Percentiles rank a stretch among this genome's conserved stretches.
These are phyloP conservation scores for Hormiphora californensis DNA, from an alignment of 37 sponge, comb jelly and placozoan genomes.

Conservation along the genomic window DNA sequence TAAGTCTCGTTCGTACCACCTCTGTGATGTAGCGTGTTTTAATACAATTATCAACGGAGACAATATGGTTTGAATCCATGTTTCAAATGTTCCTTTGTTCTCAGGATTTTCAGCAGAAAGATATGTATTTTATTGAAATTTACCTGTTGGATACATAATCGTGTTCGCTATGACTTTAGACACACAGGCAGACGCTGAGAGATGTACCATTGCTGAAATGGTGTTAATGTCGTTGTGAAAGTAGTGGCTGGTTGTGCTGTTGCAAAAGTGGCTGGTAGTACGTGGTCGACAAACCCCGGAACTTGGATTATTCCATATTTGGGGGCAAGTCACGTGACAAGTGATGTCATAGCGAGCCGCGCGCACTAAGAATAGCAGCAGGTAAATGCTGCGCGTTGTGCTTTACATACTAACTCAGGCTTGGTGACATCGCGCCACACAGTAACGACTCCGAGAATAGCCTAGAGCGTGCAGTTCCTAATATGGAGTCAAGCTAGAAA, in stretches of 20 bases:
- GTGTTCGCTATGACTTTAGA: conserved; percentile 20
- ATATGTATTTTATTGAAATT: background rate
- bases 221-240: too few species aligned
- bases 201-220: background rate
- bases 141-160: conserved; percentile 16
- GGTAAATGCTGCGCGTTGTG: too few species aligned
- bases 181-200: background rate
- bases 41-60: too few species aligned
- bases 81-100: background rate
- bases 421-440: background rate
- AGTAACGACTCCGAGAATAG: too few species aligned
- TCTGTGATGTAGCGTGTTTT: background rate
- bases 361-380: conserved; percentile 6
- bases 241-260: too few species aligned
- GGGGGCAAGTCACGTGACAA: conserved; percentile 6
- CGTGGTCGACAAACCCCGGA: background rate
- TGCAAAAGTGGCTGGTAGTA: too few species aligned
- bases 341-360: background rate
- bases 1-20: conserved; percentile 3
- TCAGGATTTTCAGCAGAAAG: background rate
- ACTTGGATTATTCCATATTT: background rate
- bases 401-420: too few species aligned
- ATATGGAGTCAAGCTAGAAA: background rate
- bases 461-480: too few species aligned
- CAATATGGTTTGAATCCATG: background rate